These are phyloP conservation scores for Alectoris magna DNA, from an alignment of 2,797 vertebrate genomes.

Conservation along the genomic window DNA sequence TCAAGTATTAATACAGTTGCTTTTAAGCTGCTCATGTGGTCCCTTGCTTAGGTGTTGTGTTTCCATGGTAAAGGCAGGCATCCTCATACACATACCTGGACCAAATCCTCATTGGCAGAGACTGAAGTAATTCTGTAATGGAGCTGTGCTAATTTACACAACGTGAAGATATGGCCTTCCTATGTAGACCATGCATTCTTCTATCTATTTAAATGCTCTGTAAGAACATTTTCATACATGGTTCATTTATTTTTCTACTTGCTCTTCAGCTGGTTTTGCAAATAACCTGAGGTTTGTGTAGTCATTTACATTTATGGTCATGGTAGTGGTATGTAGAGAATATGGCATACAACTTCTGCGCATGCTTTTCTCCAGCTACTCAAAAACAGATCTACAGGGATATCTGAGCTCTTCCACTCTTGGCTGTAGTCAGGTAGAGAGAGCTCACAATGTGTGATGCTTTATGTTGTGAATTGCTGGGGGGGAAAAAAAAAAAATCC, in stretches of 20 bases:
- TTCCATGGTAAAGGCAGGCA: constrained; percentile 53
- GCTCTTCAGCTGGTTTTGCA: neutral
- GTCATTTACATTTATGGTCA: neutral
- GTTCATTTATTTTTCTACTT: constrained; percentile 10
- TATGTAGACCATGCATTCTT: neutral
- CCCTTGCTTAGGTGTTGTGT: constrained; percentile 39
- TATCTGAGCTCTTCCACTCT: neutral
- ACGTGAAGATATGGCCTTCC: neutral
- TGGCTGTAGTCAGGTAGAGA: neutral
- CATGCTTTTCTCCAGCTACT: neutral
- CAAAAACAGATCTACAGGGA: neutral
- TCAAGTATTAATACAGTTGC: constrained; percentile 53
- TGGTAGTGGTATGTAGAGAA: neutral
- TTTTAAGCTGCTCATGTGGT: constrained; percentile 29
- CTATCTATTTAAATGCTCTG: constrained; percentile 19
- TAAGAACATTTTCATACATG: neutral
- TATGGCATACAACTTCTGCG: neutral
- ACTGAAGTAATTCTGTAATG: neutral
- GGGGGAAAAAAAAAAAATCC: neutral
- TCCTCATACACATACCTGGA: neutral
- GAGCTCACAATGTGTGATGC: neutral
- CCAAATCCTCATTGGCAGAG: neutral
- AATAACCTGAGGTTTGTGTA: neutral
- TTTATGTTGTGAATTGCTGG: constrained; percentile 1
- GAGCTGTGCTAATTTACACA: neutral